Evolutionary conservation across 2,888 invertebrate genomes (phyloP), one percentile per base, ranked within the genome.

Genomic region (Eupithecia vulgata): DNA sequence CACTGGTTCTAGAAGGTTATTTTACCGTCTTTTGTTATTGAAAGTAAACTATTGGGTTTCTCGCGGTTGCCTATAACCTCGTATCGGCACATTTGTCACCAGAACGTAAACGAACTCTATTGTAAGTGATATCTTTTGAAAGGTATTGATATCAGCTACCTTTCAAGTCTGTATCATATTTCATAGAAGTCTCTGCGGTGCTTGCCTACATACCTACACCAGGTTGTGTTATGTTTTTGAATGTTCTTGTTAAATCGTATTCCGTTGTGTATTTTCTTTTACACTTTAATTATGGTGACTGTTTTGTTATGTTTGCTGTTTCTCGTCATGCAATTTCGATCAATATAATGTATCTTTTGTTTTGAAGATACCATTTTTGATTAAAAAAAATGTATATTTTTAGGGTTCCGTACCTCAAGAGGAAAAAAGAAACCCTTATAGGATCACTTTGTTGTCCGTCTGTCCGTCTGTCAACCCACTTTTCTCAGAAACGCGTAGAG

Each of bases 41-140:
- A 34, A 61, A 34, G n/a, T n/a, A n/a, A 61, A 17, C 30, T 79
- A 78, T 76, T 76, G 76, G 72, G 73, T 78, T 77, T 74, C 68
- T 70, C 69, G 61, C 71, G 76, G 75, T 72, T 62, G 73, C 72
- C 8, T 30, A 59, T 66, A 71, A 66, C 52, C 62, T 17, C 48
- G 21, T 69, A 64, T 72, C n/a, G 67, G 42, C 17, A 68, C 67
- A 65, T 71, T 74, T 74, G 71, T 65, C 70, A 61, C 61, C 64
- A 59, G 40, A 34, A 70, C 35, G 71, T 68, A 59, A 71, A 74
- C 68, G 70, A 71, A 71, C 71, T 68, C 71, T 74, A 74, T 74
- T 74, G 71, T 65, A 68, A 35, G 37, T 37, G 37, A 37, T 64
- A 35, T 64, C 37, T 64, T n/a, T 37, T 35, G 37, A 37, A 35